Percentiles rank a stretch among this genome's conserved stretches.
Conservation (phyloP, 2,113 vertebrate species). For the Ceyx margarethae region DNA sequence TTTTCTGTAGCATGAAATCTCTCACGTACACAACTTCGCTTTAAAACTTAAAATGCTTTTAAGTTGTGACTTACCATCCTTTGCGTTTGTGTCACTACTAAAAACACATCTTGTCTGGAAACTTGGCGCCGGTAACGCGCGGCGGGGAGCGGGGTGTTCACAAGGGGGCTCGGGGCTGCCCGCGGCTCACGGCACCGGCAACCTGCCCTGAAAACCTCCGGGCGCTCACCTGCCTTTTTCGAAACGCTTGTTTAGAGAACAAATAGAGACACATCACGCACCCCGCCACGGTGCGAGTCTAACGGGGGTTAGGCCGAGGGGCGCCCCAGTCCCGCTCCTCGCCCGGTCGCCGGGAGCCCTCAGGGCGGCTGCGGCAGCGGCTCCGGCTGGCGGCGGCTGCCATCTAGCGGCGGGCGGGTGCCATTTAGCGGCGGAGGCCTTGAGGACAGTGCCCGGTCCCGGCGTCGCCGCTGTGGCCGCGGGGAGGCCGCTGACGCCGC, state of each 20-base stretch:
- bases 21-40: neutral
- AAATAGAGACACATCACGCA: too few species aligned
- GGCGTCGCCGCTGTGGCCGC: too few species aligned
- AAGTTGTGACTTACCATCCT: neutral
- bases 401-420: slow-evolving; percentile 1
- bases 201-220: neutral
- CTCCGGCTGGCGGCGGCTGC: neutral
- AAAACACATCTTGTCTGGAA: neutral
- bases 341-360: too few species aligned
- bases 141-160: fast-evolving
- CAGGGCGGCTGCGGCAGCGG: neutral
- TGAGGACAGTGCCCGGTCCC: too few species aligned
- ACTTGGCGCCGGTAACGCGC: fast-evolving
- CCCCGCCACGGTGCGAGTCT: too few species aligned
- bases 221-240: neutral
- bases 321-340: fast-evolving
- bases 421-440: neutral
- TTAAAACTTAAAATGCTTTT: neutral
- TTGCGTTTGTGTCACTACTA: fast-evolving
- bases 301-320: fast-evolving
- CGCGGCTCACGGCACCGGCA: too few species aligned
- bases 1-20: neutral
- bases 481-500: neutral
- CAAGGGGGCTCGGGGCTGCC: neutral
- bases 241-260: fast-evolving